Base-by-base conservation (phyloP, 2,797 vertebrate genomes). In the Poecilia wingei region DNA sequence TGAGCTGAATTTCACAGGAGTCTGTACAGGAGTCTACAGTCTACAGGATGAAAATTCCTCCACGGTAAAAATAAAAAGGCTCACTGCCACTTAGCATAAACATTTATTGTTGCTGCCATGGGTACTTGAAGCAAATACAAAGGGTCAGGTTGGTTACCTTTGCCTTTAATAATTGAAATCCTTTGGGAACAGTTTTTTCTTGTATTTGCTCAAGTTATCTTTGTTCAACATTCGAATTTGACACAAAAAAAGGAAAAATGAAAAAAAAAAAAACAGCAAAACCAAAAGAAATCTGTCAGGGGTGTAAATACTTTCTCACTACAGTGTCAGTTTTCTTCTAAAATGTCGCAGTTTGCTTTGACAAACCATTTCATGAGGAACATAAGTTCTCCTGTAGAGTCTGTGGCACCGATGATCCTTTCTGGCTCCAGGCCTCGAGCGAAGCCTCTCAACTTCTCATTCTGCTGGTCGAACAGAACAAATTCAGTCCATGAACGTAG, bases 301-400 rank as follows among this genome's bases (percentile, higher is more conserved):
- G 25, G 41, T 14, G 20, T 14, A 43, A 69, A 68, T 12, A 6
- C 36, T 2, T 22, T 66, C 33, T 64, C 31, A 36, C 18, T 22
- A 4, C 16, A 18, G 16, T 18, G 59, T 18, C 28, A 61, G 25
- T 61, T 64, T 18, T 64, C 33, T 7, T 64, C 18, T 36, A 39
- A 68, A 25, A 41, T 68, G 64, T 68, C 36, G 43, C 25, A 28
- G 41, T 45, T 70, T 70, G 41, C 12, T 28, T 70, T 28, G 68
- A 96, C 98, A 88, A 92, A 99, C 98, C 98, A 99, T 95, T 99
- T 99, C 98, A 99, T 99, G 84, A 99, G 96, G 95, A 99, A 99
- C 98, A 99, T 99, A 86, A 99, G 97, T 85, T 99, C 98, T 94
- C 98, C 98, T 72, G 98, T 99, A 84, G 98, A 99, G 75, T 99